Conservation (phyloP, 1,140 invertebrate genomes). For the Helicorthomorpha holstii region DNA sequence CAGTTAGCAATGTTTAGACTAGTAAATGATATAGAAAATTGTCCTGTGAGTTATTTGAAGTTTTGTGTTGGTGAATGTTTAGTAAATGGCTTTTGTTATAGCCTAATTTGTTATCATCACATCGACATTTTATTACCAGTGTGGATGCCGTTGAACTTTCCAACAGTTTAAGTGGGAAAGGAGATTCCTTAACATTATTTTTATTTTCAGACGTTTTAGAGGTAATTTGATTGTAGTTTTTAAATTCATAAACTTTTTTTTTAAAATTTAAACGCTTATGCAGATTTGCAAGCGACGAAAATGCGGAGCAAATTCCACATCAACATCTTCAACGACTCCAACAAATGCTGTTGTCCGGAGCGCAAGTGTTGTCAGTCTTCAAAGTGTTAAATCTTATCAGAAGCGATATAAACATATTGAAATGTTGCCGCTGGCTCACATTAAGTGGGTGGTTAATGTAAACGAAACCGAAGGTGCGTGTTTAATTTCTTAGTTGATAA, state of each 20-base stretch:
- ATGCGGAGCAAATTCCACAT: slow-evolving; percentile 35
- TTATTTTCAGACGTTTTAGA: slow-evolving; percentile 87
- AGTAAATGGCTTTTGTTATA: slow-evolving; percentile 21
- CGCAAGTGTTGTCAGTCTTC: slow-evolving; percentile 36
- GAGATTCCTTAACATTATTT: slow-evolving; percentile 72
- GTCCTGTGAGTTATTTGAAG: slow-evolving; percentile 34
- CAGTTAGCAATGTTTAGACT: slow-evolving; percentile 93
- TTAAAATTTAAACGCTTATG: slow-evolving; percentile 8
- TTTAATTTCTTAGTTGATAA: neutral
- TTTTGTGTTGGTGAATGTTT: neutral
- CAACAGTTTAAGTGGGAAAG: slow-evolving; percentile 65
- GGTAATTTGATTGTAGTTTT: slow-evolving; percentile 29
- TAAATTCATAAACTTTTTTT: neutral
- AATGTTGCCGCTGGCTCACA: slow-evolving; percentile 65
- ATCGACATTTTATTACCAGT: slow-evolving; percentile 66
- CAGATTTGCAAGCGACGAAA: slow-evolving; percentile 60
- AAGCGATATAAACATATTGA: slow-evolving; percentile 84
- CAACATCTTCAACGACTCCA: neutral
- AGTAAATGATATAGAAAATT: slow-evolving; percentile 94
- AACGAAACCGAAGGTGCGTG: slow-evolving; percentile 53
- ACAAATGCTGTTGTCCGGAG: slow-evolving; percentile 30
- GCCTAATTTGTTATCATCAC: slow-evolving; percentile 76
- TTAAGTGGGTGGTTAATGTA: slow-evolving; percentile 80
- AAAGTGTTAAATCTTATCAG: slow-evolving; percentile 37
- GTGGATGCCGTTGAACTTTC: slow-evolving; percentile 79